These are phyloP conservation scores for Brotula barbata DNA, from an alignment of 2,797 vertebrate species.

Conservation along the genomic window DNA sequence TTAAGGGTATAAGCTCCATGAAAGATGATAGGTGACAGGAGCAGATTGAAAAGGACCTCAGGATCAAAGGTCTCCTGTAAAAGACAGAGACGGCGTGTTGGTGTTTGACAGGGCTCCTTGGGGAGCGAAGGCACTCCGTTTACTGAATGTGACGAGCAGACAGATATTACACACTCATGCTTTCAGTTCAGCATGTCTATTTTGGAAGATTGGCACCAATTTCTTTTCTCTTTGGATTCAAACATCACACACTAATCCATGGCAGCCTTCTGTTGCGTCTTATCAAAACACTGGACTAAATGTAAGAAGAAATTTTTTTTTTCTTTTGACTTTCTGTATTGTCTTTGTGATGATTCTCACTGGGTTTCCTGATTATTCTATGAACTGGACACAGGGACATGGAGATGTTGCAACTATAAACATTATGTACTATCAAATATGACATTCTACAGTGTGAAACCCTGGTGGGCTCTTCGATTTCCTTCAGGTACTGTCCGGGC, in stretches of 20 bases:
- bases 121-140: conserved; percentile 38
- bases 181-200: conserved; percentile 30
- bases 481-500: too few species aligned
- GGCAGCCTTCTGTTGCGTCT: conserved; percentile 5
- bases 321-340: too few species aligned
- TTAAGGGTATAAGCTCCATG: conserved; percentile 86
- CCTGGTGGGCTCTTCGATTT: background rate
- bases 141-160: conserved; percentile 51
- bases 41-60: conserved; percentile 87
- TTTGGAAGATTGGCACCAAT: conserved; percentile 25
- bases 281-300: background rate
- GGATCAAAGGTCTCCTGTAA: conserved; percentile 86
- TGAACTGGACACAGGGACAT: background rate
- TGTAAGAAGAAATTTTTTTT: too few species aligned
- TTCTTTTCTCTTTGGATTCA: conserved; percentile 22
- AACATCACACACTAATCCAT: conserved; percentile 23
- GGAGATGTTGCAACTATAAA: background rate
- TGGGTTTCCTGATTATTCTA: too few species aligned
- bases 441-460: background rate
- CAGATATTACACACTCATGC: conserved; percentile 33
- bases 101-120: conserved; percentile 54
- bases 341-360: too few species aligned
- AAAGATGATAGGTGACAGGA: conserved; percentile 87
- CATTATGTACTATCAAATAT: background rate
- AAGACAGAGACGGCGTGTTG: conserved; percentile 63